Conservation (phyloP, 2,888 invertebrate genomes). For the Steinernema scapterisci region DNA sequence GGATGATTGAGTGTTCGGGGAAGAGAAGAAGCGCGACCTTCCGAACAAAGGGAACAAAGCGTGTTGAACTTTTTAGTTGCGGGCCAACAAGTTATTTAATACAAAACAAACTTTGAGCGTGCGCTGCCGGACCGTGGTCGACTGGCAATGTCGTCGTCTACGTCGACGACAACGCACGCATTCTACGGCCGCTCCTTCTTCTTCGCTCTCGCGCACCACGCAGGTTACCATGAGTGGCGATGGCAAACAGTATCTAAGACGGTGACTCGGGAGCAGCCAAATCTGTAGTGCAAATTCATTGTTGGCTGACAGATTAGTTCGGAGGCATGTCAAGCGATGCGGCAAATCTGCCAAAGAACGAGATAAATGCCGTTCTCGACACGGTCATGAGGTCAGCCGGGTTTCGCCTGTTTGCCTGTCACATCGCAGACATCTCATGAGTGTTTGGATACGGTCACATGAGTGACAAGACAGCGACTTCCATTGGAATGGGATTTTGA, state of each 20-base stretch:
- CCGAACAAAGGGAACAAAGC: constrained; percentile 24
- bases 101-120: constrained; percentile 23
- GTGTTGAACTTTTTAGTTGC: constrained; percentile 23
- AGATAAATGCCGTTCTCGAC: not conserved
- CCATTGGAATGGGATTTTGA: no score
- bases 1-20: not conserved
- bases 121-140: constrained; percentile 21
- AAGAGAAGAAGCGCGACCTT: constrained; percentile 14
- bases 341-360: constrained; percentile 10
- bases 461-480: no score
- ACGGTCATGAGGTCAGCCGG: constrained; percentile 1
- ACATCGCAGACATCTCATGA: no score
- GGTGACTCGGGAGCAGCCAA: constrained; percentile 14
- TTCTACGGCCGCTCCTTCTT: not conserved
- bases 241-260: constrained; percentile 30
- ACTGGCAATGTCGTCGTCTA: constrained; percentile 27
- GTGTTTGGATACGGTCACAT: no score
- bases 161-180: not conserved
- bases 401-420: not conserved
- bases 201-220: not conserved
- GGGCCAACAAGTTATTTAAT: constrained; percentile 32
- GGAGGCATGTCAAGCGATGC: constrained; percentile 14
- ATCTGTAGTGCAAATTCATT: constrained; percentile 28
- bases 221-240: constrained; percentile 13
- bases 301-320: constrained; percentile 17